Percentiles rank a stretch among this genome's conserved stretches.
These are phyloP conservation scores for Caenorhabditis sp. DNA, from an alignment of 2,888 invertebrate species.

Conservation along the genomic window DNA sequence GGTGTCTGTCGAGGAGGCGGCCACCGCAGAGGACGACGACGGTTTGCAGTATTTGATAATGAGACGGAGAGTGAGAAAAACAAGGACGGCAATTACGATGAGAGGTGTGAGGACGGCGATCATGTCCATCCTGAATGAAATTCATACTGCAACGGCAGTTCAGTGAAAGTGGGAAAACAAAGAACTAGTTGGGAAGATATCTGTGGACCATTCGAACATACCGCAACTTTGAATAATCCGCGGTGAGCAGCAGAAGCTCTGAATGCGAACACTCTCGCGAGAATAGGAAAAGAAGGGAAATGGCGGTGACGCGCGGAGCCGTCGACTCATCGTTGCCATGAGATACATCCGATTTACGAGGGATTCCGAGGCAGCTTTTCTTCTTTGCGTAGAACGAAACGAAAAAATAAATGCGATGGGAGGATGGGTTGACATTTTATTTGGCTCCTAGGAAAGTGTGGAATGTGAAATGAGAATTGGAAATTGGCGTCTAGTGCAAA, in stretches of 20 bases:
- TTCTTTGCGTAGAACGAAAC: slow-evolving; percentile 1
- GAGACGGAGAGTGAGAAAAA: slow-evolving; percentile 30
- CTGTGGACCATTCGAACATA: no score
- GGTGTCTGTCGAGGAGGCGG: slow-evolving; percentile 18
- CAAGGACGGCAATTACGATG: slow-evolving; percentile 22
- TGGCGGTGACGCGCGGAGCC: neutral
- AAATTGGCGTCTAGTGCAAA: neutral
- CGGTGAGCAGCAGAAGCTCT: no score
- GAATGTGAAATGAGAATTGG: neutral
- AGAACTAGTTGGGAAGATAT: no score
- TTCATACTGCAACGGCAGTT: neutral
- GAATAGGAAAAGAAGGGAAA: slow-evolving; percentile 1
- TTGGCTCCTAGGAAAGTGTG: slow-evolving; percentile 13
- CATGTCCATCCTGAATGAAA: slow-evolving; percentile 23
- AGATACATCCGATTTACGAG: slow-evolving; percentile 23
- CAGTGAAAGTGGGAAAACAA: no score
- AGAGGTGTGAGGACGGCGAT: slow-evolving; percentile 36
- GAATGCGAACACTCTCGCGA: no score
- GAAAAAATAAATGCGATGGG: neutral
- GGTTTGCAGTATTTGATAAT: slow-evolving; percentile 40
- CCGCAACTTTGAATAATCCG: no score
- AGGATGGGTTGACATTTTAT: slow-evolving; percentile 16
- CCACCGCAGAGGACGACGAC: neutral
- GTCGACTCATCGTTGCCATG: slow-evolving; percentile 23
- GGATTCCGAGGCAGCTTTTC: slow-evolving; percentile 1